Evolutionary conservation across 2,113 vertebrate genomes (phyloP), one percentile per base, ranked within the genome.

Genomic region (Melospiza georgiana): DNA sequence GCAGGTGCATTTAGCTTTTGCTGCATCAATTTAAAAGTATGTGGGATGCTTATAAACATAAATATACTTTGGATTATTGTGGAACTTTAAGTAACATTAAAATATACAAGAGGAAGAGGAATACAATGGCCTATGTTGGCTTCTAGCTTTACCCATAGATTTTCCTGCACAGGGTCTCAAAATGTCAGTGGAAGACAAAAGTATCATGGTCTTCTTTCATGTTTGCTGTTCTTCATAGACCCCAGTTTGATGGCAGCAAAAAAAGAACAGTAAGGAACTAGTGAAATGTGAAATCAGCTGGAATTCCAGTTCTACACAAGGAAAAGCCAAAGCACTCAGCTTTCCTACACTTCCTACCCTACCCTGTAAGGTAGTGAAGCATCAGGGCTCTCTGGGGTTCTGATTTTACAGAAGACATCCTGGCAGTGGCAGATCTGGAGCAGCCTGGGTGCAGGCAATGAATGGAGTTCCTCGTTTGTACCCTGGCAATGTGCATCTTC

Each of bases 391-490:
- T 67, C 21, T 52, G 75, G 15, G 21, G 35, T 33, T 46, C 7
- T 69, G 31, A 3, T 10, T 89, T 85, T 46, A 12, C 28, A 21
- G 9, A 51, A 61, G 57, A 35, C 12, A 41, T 20, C 4, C 27
- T 49, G 28, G 16, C 31, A 52, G 10, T 19, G 59, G 5, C 31
- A 62, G 25, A n/a, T 14, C 0, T 2, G 46, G 28, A 73, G 46
- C 3, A 4, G 6, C 33, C 41, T 51, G 25, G 23, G 10, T 41
- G 39, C n/a, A 71, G 68, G 10, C n/a, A 20, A 2, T 10, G 43
- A 28, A 6, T 9, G 43, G 7, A 48, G 10, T 15, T 75, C 27
- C 27, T 57, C 0, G 0, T 23, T 46, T 31, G 17, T n/a, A 23
- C 1, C 2, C 22, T 17, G 20, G 9, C 46, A 55, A 5, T 1